Conservation (phyloP, 2,113 vertebrate genomes). For the Rhipidura dahli region DNA sequence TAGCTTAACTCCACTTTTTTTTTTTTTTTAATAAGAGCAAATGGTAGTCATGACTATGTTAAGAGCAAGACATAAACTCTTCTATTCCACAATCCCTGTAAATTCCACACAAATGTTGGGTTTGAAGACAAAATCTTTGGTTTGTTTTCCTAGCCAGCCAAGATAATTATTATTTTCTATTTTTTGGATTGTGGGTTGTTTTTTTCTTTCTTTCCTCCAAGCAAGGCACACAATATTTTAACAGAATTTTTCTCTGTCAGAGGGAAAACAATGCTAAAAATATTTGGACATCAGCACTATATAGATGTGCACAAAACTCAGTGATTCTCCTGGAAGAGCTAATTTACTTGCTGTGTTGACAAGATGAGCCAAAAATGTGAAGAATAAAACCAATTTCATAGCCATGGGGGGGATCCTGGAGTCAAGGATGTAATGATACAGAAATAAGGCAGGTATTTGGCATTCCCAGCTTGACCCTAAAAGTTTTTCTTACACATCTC, state of each 20-base stretch:
- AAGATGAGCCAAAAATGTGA: background rate
- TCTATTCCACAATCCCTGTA: background rate
- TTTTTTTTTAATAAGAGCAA: background rate
- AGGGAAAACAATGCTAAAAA: background rate
- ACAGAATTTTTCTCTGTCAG: background rate
- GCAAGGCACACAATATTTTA: background rate
- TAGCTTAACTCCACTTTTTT: background rate
- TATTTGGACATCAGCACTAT: background rate
- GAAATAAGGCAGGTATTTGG: background rate
- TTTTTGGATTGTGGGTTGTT: background rate
- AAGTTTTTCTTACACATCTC: constrained; percentile 27
- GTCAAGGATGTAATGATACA: background rate
- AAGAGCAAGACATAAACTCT: background rate
- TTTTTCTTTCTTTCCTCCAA: background rate
- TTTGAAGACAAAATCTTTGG: background rate
- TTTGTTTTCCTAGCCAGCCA: background rate
- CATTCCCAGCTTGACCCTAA: background rate
- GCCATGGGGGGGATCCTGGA: background rate
- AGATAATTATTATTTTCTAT: background rate
- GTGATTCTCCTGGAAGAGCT: background rate
- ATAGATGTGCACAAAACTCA: background rate
- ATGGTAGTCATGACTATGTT: background rate
- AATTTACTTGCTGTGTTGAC: background rate
- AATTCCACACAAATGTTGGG: background rate
- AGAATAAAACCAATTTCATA: background rate